These are phyloP conservation scores for Montifringilla adamsi DNA, from an alignment of 2,113 vertebrate genomes.

Conservation along the genomic window DNA sequence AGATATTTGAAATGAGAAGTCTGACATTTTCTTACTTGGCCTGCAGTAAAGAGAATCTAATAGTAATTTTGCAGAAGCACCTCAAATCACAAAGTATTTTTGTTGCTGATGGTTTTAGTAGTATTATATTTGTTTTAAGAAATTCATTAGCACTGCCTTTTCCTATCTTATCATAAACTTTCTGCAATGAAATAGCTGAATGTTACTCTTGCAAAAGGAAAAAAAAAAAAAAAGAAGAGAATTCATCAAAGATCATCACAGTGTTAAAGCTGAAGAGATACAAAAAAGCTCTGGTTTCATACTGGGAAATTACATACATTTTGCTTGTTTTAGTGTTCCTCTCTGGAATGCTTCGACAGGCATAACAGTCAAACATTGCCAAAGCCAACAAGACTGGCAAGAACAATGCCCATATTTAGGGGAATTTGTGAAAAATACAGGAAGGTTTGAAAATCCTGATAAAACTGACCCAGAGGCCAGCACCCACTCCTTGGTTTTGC, in stretches of 20 bases:
- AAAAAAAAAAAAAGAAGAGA: not conserved
- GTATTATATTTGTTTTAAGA: not conserved
- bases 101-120: not conserved
- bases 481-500: not conserved
- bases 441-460: not conserved
- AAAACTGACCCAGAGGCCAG: not conserved
- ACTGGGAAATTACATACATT: not conserved
- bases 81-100: not conserved
- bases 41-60: not conserved
- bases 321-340: not conserved
- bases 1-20: constrained; percentile 23
- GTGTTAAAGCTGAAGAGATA: not conserved
- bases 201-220: not conserved
- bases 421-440: not conserved
- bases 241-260: not conserved
- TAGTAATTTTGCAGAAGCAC: not conserved
- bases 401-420: not conserved
- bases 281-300: not conserved
- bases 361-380: not conserved
- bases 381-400: not conserved
- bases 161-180: not conserved
- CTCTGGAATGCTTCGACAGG: not conserved
- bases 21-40: not conserved
- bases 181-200: not conserved
- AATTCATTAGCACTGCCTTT: constrained; percentile 1